Base-by-base conservation (phyloP, 2,888 invertebrate species). In the Chromoteleia sp. region DNA sequence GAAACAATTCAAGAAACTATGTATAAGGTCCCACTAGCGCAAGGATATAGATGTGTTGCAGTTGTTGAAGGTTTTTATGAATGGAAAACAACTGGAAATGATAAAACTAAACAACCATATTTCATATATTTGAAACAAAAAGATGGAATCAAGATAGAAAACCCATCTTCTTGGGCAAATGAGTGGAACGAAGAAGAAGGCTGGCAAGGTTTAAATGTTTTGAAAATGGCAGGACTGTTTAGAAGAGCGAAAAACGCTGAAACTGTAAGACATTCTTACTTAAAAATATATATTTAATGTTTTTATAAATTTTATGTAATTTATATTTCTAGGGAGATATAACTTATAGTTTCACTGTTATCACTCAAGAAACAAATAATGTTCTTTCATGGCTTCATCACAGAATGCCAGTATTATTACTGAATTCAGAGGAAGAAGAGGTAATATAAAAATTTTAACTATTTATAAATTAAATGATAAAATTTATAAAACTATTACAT, bases 11-110 rank as follows among this genome's bases (percentile, higher is more conserved):
- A 48, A 2, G 90, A 93, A 63, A 92, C 92, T 10, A 78, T 77
- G 68, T 82, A 48, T 39, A 74, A 65, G 59, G 61, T 61, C 12
- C 94, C 96, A 10, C 92, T 97, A 61, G 92, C 92, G 45, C 93
- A 93, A 84, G 96, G 97, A 7, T 94, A 95, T 83, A 93, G 97
- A 84, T 97, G 97, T 92, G 93, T 96, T 5, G 93, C 97, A 19
- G 88, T 97, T 8, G 95, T 94, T 80, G 96, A 97, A 92, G 97
- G 97, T 59, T 97, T 95, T 88, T 96, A 96, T 88, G 96, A 96
- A 91, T 96, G 96, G 96, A 76, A 85, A 73, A 85, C 82, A 2
- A 94, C 94, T n/a, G 88, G 92, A 70, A 92, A 92, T 87, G 92
- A 93, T 75, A 91, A 92, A 1, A 92, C 91, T 12, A 97, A 96